phyloP scores from a whole-genome alignment of 2,797 vertebrate species.

The Syngnathus acus region DNA sequence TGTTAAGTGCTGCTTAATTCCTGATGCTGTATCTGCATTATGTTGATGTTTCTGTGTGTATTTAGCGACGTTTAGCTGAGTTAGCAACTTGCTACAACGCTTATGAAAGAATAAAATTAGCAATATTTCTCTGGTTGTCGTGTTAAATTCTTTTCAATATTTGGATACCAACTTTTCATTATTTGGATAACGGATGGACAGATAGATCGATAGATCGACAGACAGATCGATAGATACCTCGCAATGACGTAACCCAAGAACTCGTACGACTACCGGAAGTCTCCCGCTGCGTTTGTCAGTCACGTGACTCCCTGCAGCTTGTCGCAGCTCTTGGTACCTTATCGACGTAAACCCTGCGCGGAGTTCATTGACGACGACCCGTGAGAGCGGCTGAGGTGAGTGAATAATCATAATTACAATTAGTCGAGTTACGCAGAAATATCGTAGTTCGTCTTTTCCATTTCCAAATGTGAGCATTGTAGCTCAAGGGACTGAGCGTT shows the following conservation, averaged over 20 bases:
- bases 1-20: conserved; percentile 34
- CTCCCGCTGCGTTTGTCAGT: background rate
- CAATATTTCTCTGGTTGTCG: conserved; percentile 47
- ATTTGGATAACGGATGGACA: background rate
- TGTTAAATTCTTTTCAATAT: background rate
- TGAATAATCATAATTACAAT: background rate
- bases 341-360: background rate
- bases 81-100: conserved; percentile 54
- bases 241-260: background rate
- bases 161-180: background rate
- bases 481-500: background rate
- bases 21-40: conserved; percentile 46
- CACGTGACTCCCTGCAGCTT: conserved; percentile 1
- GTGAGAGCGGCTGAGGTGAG: background rate
- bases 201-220: no score
- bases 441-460: background rate
- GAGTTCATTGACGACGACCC: background rate
- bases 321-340: background rate
- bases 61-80: conserved; percentile 58
- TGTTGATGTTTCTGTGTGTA: conserved; percentile 45
- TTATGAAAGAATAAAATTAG: conserved; percentile 68
- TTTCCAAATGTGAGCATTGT: background rate
- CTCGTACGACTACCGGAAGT: background rate
- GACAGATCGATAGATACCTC: background rate
- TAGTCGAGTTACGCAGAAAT: background rate